Evolutionary conservation across 1,140 invertebrate species (phyloP), one percentile per base, ranked within the genome.

Genomic region (Lepidurus couesii): DNA sequence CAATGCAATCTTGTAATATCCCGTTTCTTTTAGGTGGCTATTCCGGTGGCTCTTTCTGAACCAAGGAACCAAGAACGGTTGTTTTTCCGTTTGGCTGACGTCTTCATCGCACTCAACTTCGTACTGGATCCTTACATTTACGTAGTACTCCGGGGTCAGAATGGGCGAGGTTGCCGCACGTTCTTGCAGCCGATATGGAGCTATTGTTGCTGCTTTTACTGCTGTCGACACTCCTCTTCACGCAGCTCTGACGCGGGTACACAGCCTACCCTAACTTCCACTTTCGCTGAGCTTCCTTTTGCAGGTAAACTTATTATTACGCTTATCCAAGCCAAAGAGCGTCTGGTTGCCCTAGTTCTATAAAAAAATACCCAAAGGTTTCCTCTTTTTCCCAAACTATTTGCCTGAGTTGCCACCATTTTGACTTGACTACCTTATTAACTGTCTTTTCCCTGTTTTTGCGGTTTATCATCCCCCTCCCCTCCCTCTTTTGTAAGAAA

Each of bases 91-190:
- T 83, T 90, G 5, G 91, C 92, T 2, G 92, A 95, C 83, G 85
- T 93, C 8, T 84, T 93, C 73, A 90, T 94, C 84, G 90, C 92
- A n/a, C 82, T 94, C 42, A 93, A 95, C 83, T 95, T 94, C 82
- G 90, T 91, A 21, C 85, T 94, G 73, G 91, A 95, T 85, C 93
- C 93, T 1, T 92, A 92, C 80, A 89, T 95, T 74, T 94, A 95
- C 83, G 92, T 95, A 16, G 84, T 94, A 21, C 86, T 92, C 81
- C 86, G 91, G 75, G 84, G 81, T 6, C 81, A 81, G 1, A 81
- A 82, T 44, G 77, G 82, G 1, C 76, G 78, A 1, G 77, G 80
- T 11, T 78, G 82, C 43, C 76, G 80, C 1, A 79, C 75, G 26
- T 75, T 82, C 6, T 45, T 82, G 24, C 82, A 83, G 47, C 78